A percentile compares a stretch with the other conserved stretches of the same genome.
Evolutionary conservation across 2,113 vertebrate species (phyloP).

Genomic region (Xiphorhynchus elegans): DNA sequence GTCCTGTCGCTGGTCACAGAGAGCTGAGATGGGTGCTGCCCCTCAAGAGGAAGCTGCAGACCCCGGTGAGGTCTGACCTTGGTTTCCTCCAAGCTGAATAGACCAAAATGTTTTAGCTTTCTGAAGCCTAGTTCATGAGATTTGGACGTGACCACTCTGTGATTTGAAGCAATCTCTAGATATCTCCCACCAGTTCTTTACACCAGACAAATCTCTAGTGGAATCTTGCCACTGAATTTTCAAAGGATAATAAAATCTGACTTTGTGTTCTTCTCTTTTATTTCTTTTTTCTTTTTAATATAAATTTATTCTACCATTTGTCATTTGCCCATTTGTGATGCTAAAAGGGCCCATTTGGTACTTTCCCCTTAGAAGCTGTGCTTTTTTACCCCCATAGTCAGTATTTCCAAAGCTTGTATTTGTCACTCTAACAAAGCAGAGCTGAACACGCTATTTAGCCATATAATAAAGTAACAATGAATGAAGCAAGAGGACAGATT

Average conservation of each 20-base stretch:
- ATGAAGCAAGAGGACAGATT: slow-evolving; percentile 35
- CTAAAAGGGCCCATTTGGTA: neutral
- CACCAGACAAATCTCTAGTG: neutral
- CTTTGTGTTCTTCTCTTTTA: neutral
- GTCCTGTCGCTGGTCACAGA: neutral
- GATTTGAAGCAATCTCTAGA: neutral
- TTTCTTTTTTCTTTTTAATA: neutral
- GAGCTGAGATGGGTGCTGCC: neutral
- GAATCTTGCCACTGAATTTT: neutral
- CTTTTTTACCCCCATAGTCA: neutral
- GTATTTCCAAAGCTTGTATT: slow-evolving; percentile 7
- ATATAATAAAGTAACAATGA: slow-evolving; percentile 42
- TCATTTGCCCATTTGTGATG: neutral
- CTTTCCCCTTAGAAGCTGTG: neutral
- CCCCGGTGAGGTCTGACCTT: neutral
- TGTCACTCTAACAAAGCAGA: slow-evolving; percentile 45
- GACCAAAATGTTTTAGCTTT: neutral
- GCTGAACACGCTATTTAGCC: slow-evolving; percentile 52
- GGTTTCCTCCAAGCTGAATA: neutral
- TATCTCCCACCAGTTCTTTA: neutral
- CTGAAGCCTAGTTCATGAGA: neutral
- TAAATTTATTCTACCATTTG: neutral
- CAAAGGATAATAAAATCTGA: neutral
- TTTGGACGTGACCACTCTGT: neutral
- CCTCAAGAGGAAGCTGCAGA: neutral